A percentile compares a stretch with the other conserved stretches of the same genome.
Conservation (phyloP, 2,888 invertebrate genomes). For the Gibbula magus region DNA sequence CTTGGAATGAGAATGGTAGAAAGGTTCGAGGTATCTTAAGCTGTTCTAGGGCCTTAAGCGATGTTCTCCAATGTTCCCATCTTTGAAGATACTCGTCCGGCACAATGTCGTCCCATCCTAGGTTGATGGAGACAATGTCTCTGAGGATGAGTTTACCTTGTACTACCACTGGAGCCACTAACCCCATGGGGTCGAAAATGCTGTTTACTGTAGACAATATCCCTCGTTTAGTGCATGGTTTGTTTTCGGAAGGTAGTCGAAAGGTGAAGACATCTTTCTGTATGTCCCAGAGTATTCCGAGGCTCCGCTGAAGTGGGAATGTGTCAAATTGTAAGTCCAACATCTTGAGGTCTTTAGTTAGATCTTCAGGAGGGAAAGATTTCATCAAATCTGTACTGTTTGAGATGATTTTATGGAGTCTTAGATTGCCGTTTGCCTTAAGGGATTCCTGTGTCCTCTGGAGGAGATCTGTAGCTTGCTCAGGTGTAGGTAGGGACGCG, state of each 20-base stretch:
- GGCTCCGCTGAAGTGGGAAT: constrained; percentile 41
- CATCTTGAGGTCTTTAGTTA: constrained; percentile 38
- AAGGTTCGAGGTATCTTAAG: constrained; percentile 37
- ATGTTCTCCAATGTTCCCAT: constrained; percentile 44
- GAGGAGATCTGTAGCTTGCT: constrained; percentile 33
- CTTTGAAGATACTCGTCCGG: constrained; percentile 28
- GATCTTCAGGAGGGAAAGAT: constrained; percentile 39
- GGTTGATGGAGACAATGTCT: constrained; percentile 34
- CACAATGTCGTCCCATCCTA: constrained; percentile 49
- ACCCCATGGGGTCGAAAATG: constrained; percentile 48
- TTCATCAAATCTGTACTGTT: constrained; percentile 40
- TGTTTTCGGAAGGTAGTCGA: constrained; percentile 34
- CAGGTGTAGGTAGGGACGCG: constrained; percentile 14
- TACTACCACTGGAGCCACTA: constrained; percentile 44
- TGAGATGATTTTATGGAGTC: constrained; percentile 46
- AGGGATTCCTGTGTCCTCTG: constrained; percentile 38
- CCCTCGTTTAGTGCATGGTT: constrained; percentile 41
- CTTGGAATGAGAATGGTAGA: neutral
- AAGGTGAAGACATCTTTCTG: constrained; percentile 38
- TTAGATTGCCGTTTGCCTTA: constrained; percentile 31
- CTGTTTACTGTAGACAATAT: constrained; percentile 42
- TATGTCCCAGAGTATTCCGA: constrained; percentile 44
- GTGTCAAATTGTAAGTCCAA: too few species aligned
- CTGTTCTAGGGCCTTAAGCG: constrained; percentile 32
- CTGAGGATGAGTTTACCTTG: constrained; percentile 47